A percentile compares a stretch with the other conserved stretches of the same genome.
Conservation (phyloP, 2,797 vertebrate genomes). For the Platyrinchus mystaceus region DNA sequence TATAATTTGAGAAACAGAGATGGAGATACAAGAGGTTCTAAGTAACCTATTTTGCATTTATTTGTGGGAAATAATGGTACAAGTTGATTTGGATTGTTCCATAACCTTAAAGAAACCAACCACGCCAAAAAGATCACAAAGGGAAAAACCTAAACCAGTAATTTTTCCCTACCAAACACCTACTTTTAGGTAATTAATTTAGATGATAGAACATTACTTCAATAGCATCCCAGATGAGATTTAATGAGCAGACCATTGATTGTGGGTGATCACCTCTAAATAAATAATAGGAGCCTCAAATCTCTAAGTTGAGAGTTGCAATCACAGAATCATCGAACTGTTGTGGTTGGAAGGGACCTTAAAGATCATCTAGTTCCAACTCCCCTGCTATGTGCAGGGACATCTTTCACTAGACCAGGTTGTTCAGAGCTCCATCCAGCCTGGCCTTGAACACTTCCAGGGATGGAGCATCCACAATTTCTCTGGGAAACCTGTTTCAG, state of each 20-base stretch:
- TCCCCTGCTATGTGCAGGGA: neutral
- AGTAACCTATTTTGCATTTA: neutral
- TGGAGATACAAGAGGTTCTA: neutral
- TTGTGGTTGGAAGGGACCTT: neutral
- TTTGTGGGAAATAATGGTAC: neutral
- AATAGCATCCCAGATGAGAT: neutral
- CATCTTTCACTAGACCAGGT: neutral
- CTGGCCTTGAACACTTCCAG: neutral
- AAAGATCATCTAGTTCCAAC: neutral
- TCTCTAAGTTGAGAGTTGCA: neutral
- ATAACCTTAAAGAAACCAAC: neutral
- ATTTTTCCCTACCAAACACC: neutral
- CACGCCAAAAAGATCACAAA: neutral
- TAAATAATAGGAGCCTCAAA: neutral
- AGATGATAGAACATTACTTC: neutral
- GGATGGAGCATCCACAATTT: neutral
- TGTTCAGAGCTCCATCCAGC: neutral
- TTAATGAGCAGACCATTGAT: neutral
- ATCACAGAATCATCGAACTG: neutral
- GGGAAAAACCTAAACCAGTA: neutral
- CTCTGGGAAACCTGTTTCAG: neutral
- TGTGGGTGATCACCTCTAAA: neutral
- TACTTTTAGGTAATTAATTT: neutral
- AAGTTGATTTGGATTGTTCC: neutral
- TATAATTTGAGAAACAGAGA: neutral